Percentiles rank a stretch among this genome's conserved stretches.
Conservation (phyloP, 1,140 invertebrate species). For the Caenorhabditis brenneri region DNA sequence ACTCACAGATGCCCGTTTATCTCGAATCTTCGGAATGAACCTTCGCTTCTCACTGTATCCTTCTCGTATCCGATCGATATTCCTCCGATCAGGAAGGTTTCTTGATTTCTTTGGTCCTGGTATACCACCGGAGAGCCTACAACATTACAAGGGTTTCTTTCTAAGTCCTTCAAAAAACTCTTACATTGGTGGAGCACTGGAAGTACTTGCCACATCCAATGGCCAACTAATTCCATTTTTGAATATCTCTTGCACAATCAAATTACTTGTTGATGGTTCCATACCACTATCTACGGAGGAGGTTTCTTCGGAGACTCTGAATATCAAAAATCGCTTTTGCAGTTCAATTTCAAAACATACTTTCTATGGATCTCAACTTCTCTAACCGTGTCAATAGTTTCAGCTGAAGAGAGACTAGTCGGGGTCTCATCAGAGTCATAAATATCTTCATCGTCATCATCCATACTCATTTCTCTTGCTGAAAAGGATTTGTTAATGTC, state of each 20-base stretch:
- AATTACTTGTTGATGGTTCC: constrained; percentile 1
- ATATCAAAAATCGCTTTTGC: neutral
- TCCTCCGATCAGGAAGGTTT: neutral
- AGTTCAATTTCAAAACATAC: neutral
- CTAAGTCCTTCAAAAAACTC: neutral
- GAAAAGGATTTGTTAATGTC: neutral
- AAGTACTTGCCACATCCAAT: constrained; percentile 15
- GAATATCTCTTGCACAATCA: constrained; percentile 3
- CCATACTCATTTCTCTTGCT: neutral
- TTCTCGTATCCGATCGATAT: constrained; percentile 10
- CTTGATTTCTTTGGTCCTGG: neutral
- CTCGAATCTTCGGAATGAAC: constrained; percentile 20
- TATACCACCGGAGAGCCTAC: constrained; percentile 5
- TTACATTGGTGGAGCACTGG: constrained; percentile 18
- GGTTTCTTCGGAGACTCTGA: neutral
- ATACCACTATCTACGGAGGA: neutral
- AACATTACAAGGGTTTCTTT: neutral
- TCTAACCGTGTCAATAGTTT: neutral
- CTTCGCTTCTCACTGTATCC: constrained; percentile 20
- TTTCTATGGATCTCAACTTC: constrained; percentile 15
- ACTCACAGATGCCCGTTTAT: neutral
- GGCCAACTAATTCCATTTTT: constrained; percentile 11
- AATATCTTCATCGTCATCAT: neutral
- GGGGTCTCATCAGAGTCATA: constrained; percentile 14
- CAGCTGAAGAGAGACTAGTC: constrained; percentile 8